Conservation (phyloP, 2,113 vertebrate genomes). For the Rhinopomastus cyanomelas region DNA sequence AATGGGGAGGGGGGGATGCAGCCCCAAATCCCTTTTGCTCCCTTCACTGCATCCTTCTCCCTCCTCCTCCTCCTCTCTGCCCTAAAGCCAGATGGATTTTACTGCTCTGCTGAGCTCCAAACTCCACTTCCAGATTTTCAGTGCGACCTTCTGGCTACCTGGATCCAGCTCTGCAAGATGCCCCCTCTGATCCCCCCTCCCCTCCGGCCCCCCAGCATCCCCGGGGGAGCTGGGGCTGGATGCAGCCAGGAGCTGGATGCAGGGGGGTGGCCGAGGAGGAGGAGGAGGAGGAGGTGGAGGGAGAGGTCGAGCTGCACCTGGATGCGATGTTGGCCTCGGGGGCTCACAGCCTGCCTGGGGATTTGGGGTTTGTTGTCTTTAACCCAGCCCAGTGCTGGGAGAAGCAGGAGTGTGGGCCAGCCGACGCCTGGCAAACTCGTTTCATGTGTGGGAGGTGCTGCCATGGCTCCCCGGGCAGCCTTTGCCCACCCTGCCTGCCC, state of each 20-base stretch:
- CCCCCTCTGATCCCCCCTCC: constrained; percentile 65
- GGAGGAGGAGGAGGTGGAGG: not conserved
- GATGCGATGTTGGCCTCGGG: constrained; percentile 7
- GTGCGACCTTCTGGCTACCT: constrained; percentile 66
- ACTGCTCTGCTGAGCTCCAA: constrained; percentile 20
- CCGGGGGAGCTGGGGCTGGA: constrained; percentile 31
- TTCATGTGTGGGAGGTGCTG: not conserved
- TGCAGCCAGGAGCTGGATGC: constrained; percentile 60
- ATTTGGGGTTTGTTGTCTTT: constrained; percentile 17
- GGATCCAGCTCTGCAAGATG: constrained; percentile 61
- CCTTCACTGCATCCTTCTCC: not conserved
- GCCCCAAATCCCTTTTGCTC: not conserved
- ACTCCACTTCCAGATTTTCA: constrained; percentile 70
- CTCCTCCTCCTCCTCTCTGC: constrained; percentile 18
- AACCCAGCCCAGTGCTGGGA: constrained; percentile 38
- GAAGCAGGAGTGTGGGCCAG: not conserved
- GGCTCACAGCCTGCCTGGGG: not conserved
- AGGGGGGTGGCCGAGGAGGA: constrained; percentile 37
- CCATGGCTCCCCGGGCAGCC: not conserved
- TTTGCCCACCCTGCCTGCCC: not conserved
- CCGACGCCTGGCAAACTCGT: not conserved
- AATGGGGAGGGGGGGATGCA: rapidly evolving
- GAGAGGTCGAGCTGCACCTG: constrained; percentile 62
- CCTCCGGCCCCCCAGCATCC: constrained; percentile 41
- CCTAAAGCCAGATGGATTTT: constrained; percentile 15